Conservation (phyloP, 1,140 invertebrate species). For the Heliconius melpomene region DNA sequence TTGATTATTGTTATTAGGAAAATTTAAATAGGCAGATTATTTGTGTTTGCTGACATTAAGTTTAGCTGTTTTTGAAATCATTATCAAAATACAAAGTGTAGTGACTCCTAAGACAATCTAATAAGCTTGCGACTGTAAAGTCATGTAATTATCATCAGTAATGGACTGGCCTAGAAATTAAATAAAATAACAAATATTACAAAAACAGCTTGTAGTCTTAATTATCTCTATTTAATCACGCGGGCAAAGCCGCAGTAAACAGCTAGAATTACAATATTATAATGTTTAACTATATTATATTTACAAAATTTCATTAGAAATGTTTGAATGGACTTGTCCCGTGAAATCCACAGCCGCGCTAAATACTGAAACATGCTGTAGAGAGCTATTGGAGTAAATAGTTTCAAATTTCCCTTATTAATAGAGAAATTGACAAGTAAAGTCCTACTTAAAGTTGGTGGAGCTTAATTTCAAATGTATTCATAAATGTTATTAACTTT, state of each 20-base stretch:
- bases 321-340: conserved; percentile 18
- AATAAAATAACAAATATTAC: too few species aligned
- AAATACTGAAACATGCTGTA: conserved; percentile 28
- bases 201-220: too few species aligned
- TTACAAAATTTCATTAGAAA: conserved; percentile 2
- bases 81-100: not conserved
- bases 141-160: too few species aligned
- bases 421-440: conserved; percentile 28
- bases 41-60: not conserved
- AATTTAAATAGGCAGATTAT: not conserved
- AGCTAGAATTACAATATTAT: too few species aligned
- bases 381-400: conserved; percentile 26
- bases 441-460: conserved; percentile 3
- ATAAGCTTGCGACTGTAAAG: not conserved
- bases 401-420: conserved; percentile 32
- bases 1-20: not conserved
- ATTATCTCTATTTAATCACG: too few species aligned
- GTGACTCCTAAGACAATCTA: not conserved
- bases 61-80: not conserved
- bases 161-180: too few species aligned
- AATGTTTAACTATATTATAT: not conserved
- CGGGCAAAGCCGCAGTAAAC: too few species aligned
- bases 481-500: not conserved
- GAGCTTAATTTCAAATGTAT: not conserved
- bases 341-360: conserved; percentile 20